phyloP scores from a whole-genome alignment of 2,888 invertebrate genomes.

The Lycia hirtaria region DNA sequence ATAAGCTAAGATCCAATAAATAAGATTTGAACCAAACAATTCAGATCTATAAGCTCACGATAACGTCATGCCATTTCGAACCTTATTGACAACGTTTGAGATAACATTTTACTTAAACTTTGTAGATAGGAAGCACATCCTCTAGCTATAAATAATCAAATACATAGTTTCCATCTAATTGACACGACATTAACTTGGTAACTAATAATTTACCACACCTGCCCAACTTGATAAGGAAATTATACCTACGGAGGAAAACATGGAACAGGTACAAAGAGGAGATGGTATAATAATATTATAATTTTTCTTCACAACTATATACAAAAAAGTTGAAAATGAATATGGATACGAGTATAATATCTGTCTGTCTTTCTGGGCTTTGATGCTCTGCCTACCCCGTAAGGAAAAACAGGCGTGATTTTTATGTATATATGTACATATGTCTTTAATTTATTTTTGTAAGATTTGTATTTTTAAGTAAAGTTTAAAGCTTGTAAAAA shows the following conservation, averaged over 20 bases:
- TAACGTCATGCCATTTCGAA: not conserved
- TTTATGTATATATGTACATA: no score
- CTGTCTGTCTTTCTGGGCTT: no score
- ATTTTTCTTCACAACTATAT: not conserved
- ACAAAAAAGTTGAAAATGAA: not conserved
- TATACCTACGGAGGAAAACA: slow-evolving; percentile 9
- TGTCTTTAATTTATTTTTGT: no score
- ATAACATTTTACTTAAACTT: not conserved
- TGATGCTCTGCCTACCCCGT: no score
- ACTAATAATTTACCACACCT: slow-evolving; percentile 27
- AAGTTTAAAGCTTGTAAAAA: no score
- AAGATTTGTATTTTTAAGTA: no score
- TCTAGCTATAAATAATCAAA: slow-evolving; percentile 26
- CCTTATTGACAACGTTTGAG: not conserved
- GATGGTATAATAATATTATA: not conserved
- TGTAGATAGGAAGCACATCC: slow-evolving; percentile 8
- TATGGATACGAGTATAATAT: no score
- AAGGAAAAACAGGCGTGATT: no score
- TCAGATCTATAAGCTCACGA: no score
- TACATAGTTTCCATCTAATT: slow-evolving; percentile 14
- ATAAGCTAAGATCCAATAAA: no score
- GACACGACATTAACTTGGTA: slow-evolving; percentile 17
- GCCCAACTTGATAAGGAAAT: slow-evolving; percentile 21
- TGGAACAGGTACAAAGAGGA: not conserved
- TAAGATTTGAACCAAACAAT: no score